Percentiles rank a stretch among this genome's conserved stretches.
Conservation (phyloP, 1,140 invertebrate genomes). For the Asobara japonica region DNA sequence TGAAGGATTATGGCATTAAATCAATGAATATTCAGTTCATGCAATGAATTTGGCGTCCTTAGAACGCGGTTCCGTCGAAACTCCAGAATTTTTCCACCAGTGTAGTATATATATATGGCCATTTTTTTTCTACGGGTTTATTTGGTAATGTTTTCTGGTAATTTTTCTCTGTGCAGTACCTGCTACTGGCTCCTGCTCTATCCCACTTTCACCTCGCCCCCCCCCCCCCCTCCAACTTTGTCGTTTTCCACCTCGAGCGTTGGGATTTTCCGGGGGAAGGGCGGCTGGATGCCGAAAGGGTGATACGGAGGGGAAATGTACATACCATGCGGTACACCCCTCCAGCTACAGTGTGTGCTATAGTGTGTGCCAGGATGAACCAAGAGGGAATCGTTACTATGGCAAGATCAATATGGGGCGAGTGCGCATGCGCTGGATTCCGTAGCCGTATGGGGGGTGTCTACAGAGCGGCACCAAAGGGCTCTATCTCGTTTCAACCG, state of each 20-base stretch:
- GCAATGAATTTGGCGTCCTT: too few relatives aligned
- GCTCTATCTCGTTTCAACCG: neutral
- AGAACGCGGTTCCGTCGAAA: too few relatives aligned
- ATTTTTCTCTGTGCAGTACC: neutral
- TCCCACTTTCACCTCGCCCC: neutral
- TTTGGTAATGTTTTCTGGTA: conserved; percentile 4
- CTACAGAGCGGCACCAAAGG: too few relatives aligned
- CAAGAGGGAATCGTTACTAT: conserved; percentile 66
- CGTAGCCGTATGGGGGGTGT: too few relatives aligned
- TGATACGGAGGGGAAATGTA: conserved; percentile 33
- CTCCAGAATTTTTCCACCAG: too few relatives aligned
- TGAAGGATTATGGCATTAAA: too few relatives aligned
- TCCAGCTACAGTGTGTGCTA: conserved; percentile 54
- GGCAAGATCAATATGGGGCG: conserved; percentile 64
- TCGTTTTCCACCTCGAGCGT: neutral
- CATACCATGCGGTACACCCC: conserved; percentile 52
- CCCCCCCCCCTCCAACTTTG: conserved; percentile 24
- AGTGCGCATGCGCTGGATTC: conserved; percentile 63
- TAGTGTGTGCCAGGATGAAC: conserved; percentile 48
- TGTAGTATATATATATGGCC: too few relatives aligned
- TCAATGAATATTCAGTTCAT: too few relatives aligned
- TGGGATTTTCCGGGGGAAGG: neutral
- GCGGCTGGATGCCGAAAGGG: conserved; percentile 4
- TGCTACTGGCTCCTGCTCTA: neutral
- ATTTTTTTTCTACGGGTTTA: neutral